These are phyloP conservation scores for Heliconius himera DNA, from an alignment of 1,140 invertebrate genomes.

Conservation along the genomic window DNA sequence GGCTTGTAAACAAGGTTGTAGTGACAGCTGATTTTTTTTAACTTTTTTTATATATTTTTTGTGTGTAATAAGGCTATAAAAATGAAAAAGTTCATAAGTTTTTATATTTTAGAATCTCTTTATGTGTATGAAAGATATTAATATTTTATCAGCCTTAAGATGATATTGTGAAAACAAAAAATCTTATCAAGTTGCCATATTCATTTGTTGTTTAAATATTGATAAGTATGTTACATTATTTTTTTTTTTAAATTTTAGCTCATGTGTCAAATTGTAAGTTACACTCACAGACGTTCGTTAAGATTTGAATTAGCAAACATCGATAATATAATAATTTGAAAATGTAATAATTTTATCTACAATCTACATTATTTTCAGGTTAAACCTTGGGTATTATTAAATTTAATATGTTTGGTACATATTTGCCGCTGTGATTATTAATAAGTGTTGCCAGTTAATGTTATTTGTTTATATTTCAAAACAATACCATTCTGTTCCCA, in stretches of 20 bases:
- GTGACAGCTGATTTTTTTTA: too few species aligned
- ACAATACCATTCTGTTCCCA: background rate
- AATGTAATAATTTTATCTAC: background rate
- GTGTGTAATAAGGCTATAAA: too few species aligned
- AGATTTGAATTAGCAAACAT: too few species aligned
- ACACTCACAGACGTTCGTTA: background rate
- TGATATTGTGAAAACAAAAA: too few species aligned
- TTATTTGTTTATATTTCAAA: background rate
- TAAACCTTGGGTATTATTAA: background rate
- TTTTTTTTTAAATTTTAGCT: background rate
- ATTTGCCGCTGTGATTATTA: slow-evolving; percentile 7
- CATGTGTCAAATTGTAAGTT: background rate
- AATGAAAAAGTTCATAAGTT: too few species aligned
- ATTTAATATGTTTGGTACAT: background rate
- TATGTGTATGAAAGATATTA: too few species aligned
- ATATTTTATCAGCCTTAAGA: too few species aligned
- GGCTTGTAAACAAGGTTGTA: too few species aligned
- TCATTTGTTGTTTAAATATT: background rate
- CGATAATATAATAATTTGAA: background rate
- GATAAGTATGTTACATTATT: background rate
- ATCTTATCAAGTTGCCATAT: background rate
- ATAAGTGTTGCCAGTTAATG: background rate
- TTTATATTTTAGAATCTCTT: too few species aligned
- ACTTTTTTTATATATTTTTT: too few species aligned
- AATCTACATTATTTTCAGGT: background rate